A percentile compares a stretch with the other conserved stretches of the same genome.
phyloP scores from a whole-genome alignment of 2,113 vertebrate species.

The Galbula dea region DNA sequence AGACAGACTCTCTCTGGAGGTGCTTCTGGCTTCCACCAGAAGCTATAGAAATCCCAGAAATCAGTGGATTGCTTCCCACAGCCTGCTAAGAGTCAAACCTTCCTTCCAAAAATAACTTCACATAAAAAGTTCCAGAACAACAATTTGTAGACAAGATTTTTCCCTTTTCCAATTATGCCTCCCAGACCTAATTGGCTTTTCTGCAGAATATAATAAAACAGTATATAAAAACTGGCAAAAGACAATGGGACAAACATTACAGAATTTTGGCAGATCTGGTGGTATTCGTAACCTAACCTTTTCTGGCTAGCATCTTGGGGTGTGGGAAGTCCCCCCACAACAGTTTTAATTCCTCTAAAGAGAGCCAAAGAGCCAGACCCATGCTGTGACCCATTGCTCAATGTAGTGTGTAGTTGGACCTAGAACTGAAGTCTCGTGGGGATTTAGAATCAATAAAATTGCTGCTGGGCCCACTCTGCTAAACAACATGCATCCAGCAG shows the following conservation, averaged over 20 bases:
- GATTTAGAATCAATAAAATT: not conserved
- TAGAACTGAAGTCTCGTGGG: not conserved
- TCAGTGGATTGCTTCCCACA: not conserved
- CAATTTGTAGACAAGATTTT: not conserved
- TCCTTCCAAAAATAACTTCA: not conserved
- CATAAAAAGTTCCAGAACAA: not conserved
- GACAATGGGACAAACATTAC: not conserved
- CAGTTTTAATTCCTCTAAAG: not conserved
- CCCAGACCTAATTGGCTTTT: not conserved
- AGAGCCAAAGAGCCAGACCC: not conserved
- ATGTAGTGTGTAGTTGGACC: not conserved
- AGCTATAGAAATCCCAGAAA: not conserved
- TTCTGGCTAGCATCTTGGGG: not conserved
- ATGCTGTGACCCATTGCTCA: not conserved
- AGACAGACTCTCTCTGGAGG: not conserved
- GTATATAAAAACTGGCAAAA: not conserved
- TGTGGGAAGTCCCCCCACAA: not conserved
- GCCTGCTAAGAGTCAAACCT: not conserved
- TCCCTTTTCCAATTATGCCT: not conserved
- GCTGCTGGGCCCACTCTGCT: not conserved
- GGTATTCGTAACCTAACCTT: not conserved
- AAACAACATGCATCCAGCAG: not conserved
- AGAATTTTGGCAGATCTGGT: not conserved
- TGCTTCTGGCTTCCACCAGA: not conserved
- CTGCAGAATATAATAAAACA: not conserved